Base-by-base conservation (phyloP, 1,140 invertebrate species). In the Brachionus paranguensis region DNA sequence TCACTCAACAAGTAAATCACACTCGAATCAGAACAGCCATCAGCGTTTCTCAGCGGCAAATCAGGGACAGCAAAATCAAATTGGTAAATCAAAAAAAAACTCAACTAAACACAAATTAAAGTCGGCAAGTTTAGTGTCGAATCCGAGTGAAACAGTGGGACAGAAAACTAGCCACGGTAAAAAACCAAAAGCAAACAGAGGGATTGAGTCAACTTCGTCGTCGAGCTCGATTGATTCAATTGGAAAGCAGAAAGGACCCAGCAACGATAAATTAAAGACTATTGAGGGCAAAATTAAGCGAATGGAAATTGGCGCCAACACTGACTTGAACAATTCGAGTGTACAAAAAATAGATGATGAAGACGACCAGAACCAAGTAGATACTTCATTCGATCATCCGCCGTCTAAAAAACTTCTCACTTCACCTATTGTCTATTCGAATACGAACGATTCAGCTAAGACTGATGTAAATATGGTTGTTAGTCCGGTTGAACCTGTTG, bases 1-100 rank as follows among this genome's bases (percentile, higher is more conserved):
- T 60, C 78, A 81, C 78, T 81, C 78, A 81, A 27, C 5, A n/a
- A 81, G 78, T 47, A 81, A 81, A 68, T 81, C 78, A 47, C 41
- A 76, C 2, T 20, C 53, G 53, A 60, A 50, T 20, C 24, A 64
- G 11, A 64, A 33, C 2, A 68, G 60, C 33, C 8, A 37, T 5
- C 20, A 81, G 12, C n/a, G 27, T 68, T 68, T 64, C 10, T 37
- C 20, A 20, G 11, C 27, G 10, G 27, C 20, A 24, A 10, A 81
- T n/a, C 41, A 81, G 12, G 43, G 29, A n/a, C n/a, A 68, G 20
- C 53, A 12, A 64, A 24, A 27, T n/a, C 2, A 37, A 81, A 37
- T 64, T 7, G 60, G 14, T 41, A 79, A 81, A 64, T 10, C 74
- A 27, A 81, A 81, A 68, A 60, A 29, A 81, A 37, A 50, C 43